Evolutionary conservation across 1,140 invertebrate genomes (phyloP).

Genomic region (Aphis craccivora): DNA sequence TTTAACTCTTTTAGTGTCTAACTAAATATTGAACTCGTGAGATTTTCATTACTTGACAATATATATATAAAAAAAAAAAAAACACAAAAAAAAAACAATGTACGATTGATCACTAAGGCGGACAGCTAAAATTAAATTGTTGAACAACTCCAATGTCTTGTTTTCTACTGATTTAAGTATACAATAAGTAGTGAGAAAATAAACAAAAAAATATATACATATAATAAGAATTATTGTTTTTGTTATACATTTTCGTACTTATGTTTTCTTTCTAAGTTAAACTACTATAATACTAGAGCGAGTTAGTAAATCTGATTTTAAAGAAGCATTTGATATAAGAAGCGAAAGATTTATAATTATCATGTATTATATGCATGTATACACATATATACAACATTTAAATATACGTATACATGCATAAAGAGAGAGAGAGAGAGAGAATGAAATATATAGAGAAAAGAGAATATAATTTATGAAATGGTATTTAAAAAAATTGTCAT

Average conservation of each 20-base stretch:
- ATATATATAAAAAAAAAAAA: constrained; percentile 35
- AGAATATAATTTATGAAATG: constrained; percentile 24
- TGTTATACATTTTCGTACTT: constrained; percentile 36
- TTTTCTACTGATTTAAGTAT: constrained; percentile 44
- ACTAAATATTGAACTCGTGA: constrained; percentile 52
- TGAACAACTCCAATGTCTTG: constrained; percentile 46
- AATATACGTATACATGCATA: not conserved
- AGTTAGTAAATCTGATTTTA: constrained; percentile 34
- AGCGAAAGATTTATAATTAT: constrained; percentile 44
- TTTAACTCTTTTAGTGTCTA: constrained; percentile 45
- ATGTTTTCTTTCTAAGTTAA: not conserved
- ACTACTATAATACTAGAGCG: constrained; percentile 29
- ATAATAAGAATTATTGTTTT: not conserved
- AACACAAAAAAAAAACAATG: constrained; percentile 40
- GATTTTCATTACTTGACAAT: constrained; percentile 29
- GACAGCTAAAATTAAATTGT: constrained; percentile 41
- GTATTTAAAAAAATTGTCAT: constrained; percentile 42
- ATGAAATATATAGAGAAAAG: constrained; percentile 14
- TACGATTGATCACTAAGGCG: constrained; percentile 45
- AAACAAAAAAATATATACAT: constrained; percentile 43
- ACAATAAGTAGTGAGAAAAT: constrained; percentile 44
- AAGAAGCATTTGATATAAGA: constrained; percentile 35
- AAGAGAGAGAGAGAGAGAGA: not conserved
- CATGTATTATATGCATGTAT: constrained; percentile 8
- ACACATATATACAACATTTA: constrained; percentile 1